A percentile compares a stretch with the other conserved stretches of the same genome.
These are phyloP conservation scores for Tyto alba DNA, from an alignment of 2,113 vertebrate species.

Conservation along the genomic window DNA sequence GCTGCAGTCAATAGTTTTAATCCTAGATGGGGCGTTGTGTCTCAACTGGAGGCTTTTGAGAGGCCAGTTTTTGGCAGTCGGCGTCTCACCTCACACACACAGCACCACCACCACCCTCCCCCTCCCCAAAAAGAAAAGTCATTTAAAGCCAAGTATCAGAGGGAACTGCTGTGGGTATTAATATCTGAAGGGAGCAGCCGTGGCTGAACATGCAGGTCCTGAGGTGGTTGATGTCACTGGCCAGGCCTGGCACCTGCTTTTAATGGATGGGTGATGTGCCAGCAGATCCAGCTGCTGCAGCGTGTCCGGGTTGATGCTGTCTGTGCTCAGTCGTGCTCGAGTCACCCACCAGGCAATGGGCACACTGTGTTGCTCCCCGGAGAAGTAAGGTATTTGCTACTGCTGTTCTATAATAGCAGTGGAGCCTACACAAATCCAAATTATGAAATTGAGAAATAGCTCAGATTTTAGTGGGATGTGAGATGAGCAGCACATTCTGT, in stretches of 20 bases:
- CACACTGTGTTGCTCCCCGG: rapidly evolving
- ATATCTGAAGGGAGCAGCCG: rapidly evolving
- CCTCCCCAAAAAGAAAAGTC: rapidly evolving
- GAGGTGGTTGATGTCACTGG: not conserved
- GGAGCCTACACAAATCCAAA: not conserved
- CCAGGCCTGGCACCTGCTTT: not conserved
- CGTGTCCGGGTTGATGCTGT: not conserved
- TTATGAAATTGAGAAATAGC: not conserved
- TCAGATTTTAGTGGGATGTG: not conserved
- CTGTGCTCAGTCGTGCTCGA: rapidly evolving
- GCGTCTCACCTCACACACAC: no score
- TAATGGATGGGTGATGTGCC: rapidly evolving
- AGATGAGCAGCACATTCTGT: not conserved
- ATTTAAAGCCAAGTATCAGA: not conserved
- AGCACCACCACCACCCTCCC: rapidly evolving
- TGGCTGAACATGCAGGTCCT: not conserved
- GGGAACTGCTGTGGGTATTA: not conserved
- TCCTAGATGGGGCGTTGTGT: not conserved
- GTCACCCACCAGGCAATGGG: rapidly evolving
- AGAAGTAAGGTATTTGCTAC: not conserved
- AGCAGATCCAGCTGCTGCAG: rapidly evolving
- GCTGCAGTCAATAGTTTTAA: not conserved
- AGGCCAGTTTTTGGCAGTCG: not conserved
- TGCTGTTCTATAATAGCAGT: not conserved
- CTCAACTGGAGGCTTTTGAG: not conserved